Evolutionary conservation across 37 sponge, comb jelly and placozoan species (phyloP).

Genomic region (Aplysina aerophoba): DNA sequence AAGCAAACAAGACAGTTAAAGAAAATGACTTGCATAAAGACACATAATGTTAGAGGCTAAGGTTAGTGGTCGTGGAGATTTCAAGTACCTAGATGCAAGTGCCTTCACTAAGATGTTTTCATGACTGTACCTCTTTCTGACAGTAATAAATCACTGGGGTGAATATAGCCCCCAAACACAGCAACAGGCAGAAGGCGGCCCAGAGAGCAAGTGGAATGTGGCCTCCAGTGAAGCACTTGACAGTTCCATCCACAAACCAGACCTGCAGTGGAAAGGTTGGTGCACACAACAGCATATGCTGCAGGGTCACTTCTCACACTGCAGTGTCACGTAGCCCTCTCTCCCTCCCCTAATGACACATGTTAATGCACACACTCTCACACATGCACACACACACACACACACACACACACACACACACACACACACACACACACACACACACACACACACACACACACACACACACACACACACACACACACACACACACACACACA

Average conservation of each 20-base stretch:
- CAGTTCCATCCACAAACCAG: constrained; percentile 63
- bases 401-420: not conserved
- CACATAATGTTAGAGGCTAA: too few species aligned
- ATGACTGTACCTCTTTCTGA: too few species aligned
- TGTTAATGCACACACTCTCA: not conserved
- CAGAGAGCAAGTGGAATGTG: constrained; percentile 55
- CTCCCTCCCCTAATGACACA: not conserved
- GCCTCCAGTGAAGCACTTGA: constrained; percentile 60
- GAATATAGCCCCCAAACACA: constrained; percentile 24
- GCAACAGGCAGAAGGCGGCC: constrained; percentile 38
- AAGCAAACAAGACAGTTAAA: not conserved
- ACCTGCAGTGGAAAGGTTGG: constrained; percentile 32
- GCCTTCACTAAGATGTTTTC: too few species aligned
- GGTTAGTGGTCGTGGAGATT: too few species aligned
- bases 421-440: not conserved
- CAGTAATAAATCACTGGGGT: not conserved
- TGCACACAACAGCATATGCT: too few species aligned
- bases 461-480: not conserved
- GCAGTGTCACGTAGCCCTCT: constrained; percentile 5
- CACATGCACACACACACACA: not conserved
- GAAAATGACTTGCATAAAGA: too few species aligned
- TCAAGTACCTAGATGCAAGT: too few species aligned
- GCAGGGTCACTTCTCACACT: too few species aligned
- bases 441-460: not conserved
- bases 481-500: not conserved